These are phyloP conservation scores for Mesoligia furuncula DNA, from an alignment of 2,888 invertebrate species.

Conservation along the genomic window DNA sequence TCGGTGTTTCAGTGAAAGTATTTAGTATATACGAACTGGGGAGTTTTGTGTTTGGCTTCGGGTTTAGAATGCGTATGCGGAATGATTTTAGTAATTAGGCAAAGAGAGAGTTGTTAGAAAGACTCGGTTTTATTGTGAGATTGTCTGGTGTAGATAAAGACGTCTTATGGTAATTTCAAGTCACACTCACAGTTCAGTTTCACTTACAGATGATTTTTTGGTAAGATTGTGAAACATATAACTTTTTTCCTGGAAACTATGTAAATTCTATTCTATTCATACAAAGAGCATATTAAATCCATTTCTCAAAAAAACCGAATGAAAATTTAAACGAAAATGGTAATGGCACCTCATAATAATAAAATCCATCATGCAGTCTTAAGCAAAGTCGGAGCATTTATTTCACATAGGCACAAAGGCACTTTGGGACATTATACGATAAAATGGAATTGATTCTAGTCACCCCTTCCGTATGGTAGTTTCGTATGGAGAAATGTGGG, in stretches of 20 bases:
- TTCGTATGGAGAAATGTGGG: too few species aligned
- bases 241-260: neutral
- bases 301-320: neutral
- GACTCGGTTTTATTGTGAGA: neutral
- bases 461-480: too few species aligned
- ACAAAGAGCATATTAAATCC: too few species aligned
- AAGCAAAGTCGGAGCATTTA: too few species aligned
- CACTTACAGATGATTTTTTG: neutral
- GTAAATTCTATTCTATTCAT: neutral
- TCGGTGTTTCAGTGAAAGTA: slow-evolving; percentile 34
- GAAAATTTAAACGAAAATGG: neutral
- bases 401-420: too few species aligned
- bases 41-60: slow-evolving; percentile 6
- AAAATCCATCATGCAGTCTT: neutral
- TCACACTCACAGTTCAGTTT: too few species aligned
- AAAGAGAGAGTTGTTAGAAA: neutral
- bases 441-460: too few species aligned
- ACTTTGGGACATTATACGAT: too few species aligned
- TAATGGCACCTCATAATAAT: neutral
- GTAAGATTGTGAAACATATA: neutral
- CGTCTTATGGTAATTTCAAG: neutral
- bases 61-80: slow-evolving; percentile 5
- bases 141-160: neutral
- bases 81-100: slow-evolving; percentile 29
- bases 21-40: slow-evolving; percentile 12